Evolutionary conservation across 2,113 vertebrate genomes (phyloP), one percentile per base, ranked within the genome.

Genomic region (Alectura lathami): DNA sequence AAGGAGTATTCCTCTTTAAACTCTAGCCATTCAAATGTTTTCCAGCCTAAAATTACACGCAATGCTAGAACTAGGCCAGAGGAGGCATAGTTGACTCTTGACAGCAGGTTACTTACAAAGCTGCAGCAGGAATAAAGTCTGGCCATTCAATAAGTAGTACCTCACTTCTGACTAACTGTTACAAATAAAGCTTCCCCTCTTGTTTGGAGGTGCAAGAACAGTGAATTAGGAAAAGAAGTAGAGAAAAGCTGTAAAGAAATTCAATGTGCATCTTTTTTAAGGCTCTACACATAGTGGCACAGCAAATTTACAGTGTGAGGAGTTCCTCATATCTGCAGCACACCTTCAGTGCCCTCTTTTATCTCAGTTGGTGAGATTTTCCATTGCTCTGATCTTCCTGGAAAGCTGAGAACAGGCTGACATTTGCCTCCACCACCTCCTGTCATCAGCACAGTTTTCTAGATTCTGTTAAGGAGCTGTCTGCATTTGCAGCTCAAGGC

Each of bases 281-380:
- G 40, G 29, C 5, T 5, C 8, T 53, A 7, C 17, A 53, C 85
- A 69, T 30, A 17, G 12, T 88, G 32, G 17, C 12, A 66, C n/a
- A 60, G 54, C 24, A 82, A 77, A 60, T 51, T n/a, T 59, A 10
- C 18, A 73, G 18, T 24, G 4, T 62, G 29, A 45, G 4, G 17
- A 63, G 14, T 29, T 60, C 54, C 17, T 73, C 36, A 6, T 62
- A 32, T 32, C 42, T 81, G 59, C 36, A 76, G 12, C 38, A 56
- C 3, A 89, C 22, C 32, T 36, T 76, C 42, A 32, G 7, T 73
- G 29, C 8, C 17, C 5, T 81, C 34, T 6, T 78, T 92, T 89
- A 78, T 67, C 68, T 84, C 59, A 74, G 54, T 29, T 78, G 59
- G 57, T 95, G 86, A 92, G 86, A 86, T 59, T 60, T 83, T 59